These are phyloP conservation scores for Momotus momota DNA, from an alignment of 2,797 vertebrate genomes.

Conservation along the genomic window DNA sequence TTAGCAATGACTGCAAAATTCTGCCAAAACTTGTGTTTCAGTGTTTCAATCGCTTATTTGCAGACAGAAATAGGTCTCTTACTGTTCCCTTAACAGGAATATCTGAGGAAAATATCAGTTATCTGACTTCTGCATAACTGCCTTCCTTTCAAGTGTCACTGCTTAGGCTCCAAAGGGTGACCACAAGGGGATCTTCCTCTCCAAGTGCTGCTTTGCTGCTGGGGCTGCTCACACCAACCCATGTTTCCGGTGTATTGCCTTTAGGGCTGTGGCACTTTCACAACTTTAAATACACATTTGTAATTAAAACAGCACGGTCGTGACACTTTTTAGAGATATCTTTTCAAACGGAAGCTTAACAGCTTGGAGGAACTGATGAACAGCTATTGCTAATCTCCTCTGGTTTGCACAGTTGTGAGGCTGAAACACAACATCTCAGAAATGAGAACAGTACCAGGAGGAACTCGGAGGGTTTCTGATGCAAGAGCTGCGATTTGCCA, in stretches of 20 bases:
- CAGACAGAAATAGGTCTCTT: not conserved
- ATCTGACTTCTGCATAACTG: not conserved
- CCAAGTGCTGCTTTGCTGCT: not conserved
- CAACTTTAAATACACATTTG: not conserved
- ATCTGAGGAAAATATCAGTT: not conserved
- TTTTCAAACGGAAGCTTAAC: not conserved
- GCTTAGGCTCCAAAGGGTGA: accelerated
- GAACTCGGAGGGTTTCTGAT: not conserved
- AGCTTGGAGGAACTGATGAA: not conserved
- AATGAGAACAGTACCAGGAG: not conserved
- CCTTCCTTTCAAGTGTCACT: not conserved
- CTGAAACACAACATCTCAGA: not conserved
- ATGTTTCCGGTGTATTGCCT: not conserved
- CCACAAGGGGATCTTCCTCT: not conserved
- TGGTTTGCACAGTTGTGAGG: not conserved
- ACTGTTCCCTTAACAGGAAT: not conserved
- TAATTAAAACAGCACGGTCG: not conserved
- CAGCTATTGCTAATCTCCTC: not conserved
- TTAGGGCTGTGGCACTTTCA: not conserved
- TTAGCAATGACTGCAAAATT: accelerated
- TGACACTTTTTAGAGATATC: not conserved
- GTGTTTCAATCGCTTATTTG: not conserved
- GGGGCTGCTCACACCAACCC: not conserved
- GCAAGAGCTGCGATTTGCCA: constrained; percentile 10
- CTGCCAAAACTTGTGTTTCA: not conserved